Conservation (phyloP, 2,113 vertebrate species). For the Echinops telfairi region DNA sequence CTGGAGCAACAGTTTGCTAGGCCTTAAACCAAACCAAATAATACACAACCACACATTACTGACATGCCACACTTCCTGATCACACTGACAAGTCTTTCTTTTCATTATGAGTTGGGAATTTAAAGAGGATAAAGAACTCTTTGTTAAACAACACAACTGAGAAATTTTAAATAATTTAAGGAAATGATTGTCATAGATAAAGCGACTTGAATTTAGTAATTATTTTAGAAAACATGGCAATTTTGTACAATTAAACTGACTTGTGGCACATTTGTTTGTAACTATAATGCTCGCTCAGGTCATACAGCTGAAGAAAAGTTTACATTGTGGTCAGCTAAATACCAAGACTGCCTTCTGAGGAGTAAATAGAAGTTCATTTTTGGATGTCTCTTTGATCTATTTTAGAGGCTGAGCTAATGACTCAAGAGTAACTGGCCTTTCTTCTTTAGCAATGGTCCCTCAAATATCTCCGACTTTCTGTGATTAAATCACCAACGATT, state of each 20-base stretch:
- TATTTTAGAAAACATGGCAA: background rate
- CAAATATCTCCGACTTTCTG: slow-evolving; percentile 62
- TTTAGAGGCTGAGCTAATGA: slow-evolving; percentile 68
- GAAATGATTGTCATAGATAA: background rate
- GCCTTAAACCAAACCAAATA: no score
- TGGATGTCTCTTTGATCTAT: slow-evolving; percentile 76
- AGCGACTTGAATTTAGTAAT: background rate
- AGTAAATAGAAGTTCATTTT: slow-evolving; percentile 46
- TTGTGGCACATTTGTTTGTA: background rate
- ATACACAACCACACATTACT: no score
- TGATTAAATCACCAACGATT: slow-evolving; percentile 78
- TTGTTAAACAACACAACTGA: no score
- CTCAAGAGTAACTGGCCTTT: slow-evolving; percentile 67
- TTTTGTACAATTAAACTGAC: background rate
- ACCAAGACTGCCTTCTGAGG: background rate
- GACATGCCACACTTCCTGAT: background rate
- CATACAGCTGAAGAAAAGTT: slow-evolving; percentile 57
- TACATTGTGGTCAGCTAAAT: slow-evolving; percentile 58
- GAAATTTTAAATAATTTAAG: no score
- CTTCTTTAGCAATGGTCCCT: slow-evolving; percentile 72
- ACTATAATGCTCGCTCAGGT: background rate
- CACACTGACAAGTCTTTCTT: no score
- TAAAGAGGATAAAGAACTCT: background rate
- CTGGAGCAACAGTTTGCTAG: no score
- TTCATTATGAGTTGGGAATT: background rate